Evolutionary conservation across 2,888 invertebrate species (phyloP), one percentile per base, ranked within the genome.

Genomic region (Hypomecis punctinalis): DNA sequence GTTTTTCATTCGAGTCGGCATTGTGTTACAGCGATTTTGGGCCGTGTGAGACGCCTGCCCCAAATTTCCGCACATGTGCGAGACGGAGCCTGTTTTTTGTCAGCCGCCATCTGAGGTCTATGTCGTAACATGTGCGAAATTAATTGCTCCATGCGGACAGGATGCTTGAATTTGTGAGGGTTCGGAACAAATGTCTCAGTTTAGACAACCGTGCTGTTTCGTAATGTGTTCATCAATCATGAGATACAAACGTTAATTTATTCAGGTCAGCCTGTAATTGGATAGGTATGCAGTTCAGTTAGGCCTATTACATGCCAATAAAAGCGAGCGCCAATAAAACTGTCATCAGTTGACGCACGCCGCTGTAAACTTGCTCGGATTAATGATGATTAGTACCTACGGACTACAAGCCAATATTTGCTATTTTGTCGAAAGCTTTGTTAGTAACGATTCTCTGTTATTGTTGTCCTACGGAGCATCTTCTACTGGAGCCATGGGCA

Each of bases 81-180:
- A 70, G 77, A 56, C 74, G 67, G 67, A 69, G 77, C 82, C 83
- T 86, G 90, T 88, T 92, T 91, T 92, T 91, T 91, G 89, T 91
- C 85, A 81, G 79, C 76, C 80, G 72, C 83, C 86, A 88, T 86
- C 82, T 84, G 86, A 90, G 84, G 79, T 80, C 79, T 81, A 81
- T 79, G 83, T 75, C 76, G 80, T 80, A 81, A 89, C 91, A 91
- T 91, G 86, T 91, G 91, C 90, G 71, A 89, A 90, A 84, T 84
- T 76, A 75, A 83, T 77, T 74, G 71, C 75, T 76, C 59, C 72
- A 73, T 70, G 71, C 72, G 67, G 78, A 81, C 80, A 86, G 83
- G 82, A 87, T 78, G 80, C 78, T 55, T 74, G 72, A 76, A 70
- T 76, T 83, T 83, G 71, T 82, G 79, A 70, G 85, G 84, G 70